phyloP scores from a whole-genome alignment of 1,140 invertebrate genomes.

The Ephestia elutella region DNA sequence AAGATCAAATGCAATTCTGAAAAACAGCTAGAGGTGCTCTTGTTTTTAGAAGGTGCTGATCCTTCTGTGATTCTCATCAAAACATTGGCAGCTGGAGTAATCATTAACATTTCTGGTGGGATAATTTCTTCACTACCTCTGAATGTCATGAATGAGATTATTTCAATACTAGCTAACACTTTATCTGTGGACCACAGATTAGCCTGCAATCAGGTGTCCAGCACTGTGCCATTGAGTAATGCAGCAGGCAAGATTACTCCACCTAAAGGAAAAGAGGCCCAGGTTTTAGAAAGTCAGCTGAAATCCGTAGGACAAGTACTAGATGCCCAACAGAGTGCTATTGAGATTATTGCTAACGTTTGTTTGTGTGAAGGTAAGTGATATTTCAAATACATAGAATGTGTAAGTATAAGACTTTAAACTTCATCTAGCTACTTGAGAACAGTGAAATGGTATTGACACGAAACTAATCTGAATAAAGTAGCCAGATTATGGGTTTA shows the following conservation, averaged over 20 bases:
- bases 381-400: conserved; percentile 9
- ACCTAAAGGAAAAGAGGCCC: conserved; percentile 51
- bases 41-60: conserved; percentile 60
- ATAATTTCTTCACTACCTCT: conserved; percentile 53
- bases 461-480: too few relatives aligned
- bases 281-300: conserved; percentile 60
- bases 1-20: conserved; percentile 70
- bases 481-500: too few relatives aligned
- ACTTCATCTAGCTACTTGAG: too few relatives aligned
- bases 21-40: conserved; percentile 61
- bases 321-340: conserved; percentile 78
- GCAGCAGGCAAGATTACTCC: conserved; percentile 28
- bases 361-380: conserved; percentile 78
- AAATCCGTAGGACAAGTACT: conserved; percentile 72
- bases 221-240: conserved; percentile 62
- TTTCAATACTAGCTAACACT: conserved; percentile 64
- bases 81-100: conserved; percentile 74
- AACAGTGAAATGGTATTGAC: too few relatives aligned
- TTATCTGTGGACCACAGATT: conserved; percentile 62
- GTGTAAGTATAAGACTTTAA: too few relatives aligned
- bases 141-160: conserved; percentile 57
- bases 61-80: conserved; percentile 71
- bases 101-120: conserved; percentile 69
- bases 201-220: conserved; percentile 68
- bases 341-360: conserved; percentile 83